A percentile compares a stretch with the other conserved stretches of the same genome.
Evolutionary conservation across 1,140 invertebrate genomes (phyloP).

Genomic region (Ostrea denselamellosa): DNA sequence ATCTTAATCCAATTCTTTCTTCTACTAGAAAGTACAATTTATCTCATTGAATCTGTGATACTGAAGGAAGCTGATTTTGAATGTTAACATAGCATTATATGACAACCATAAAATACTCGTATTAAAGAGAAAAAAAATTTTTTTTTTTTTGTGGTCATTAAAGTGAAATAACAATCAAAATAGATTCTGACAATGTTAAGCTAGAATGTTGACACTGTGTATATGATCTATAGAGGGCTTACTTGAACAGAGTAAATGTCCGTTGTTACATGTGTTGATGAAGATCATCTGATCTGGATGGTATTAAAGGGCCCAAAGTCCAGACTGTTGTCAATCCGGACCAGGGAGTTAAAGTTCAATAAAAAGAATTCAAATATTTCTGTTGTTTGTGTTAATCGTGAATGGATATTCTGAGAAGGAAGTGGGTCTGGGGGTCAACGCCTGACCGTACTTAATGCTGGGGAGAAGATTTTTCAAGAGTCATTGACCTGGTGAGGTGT

Average conservation of each 20-base stretch:
- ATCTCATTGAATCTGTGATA: background rate
- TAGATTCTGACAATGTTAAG: background rate
- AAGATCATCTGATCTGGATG: slow-evolving; percentile 10
- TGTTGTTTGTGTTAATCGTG: background rate
- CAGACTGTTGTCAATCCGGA: background rate
- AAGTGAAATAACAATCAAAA: background rate
- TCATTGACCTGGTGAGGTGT: background rate
- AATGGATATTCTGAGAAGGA: background rate
- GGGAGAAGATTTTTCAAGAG: background rate
- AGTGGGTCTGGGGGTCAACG: background rate
- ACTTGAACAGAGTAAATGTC: background rate
- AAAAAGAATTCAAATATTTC: slow-evolving; percentile 4
- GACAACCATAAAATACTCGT: background rate
- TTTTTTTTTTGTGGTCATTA: background rate
- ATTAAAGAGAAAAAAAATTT: background rate
- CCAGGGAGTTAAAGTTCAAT: slow-evolving; percentile 26
- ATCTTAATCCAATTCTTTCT: too few relatives aligned
- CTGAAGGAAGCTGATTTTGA: background rate
- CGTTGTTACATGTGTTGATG: slow-evolving; percentile 12
- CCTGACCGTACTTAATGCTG: background rate
- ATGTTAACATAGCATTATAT: background rate
- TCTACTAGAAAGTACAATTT: background rate
- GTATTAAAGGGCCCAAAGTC: background rate
- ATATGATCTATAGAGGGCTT: background rate
- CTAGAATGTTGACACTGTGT: background rate